phyloP scores from a whole-genome alignment of 2,888 invertebrate species.

The Mythimna pallens region DNA sequence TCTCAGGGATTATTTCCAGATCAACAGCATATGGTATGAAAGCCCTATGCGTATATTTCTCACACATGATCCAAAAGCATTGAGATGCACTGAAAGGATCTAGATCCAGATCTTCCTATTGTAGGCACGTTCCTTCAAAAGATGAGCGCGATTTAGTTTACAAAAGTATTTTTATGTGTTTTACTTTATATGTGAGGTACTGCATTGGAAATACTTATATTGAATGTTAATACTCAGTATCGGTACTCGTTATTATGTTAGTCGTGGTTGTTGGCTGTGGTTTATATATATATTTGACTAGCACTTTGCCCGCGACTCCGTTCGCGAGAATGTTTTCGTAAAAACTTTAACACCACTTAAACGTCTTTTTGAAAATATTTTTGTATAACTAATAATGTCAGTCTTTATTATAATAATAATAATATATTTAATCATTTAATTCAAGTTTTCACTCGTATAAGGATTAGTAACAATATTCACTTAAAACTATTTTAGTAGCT shows the following conservation, averaged over 20 bases:
- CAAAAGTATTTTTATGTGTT: slow-evolving; percentile 30
- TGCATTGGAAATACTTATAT: slow-evolving; percentile 1
- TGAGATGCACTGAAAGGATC: slow-evolving; percentile 41
- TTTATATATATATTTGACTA: too few relatives aligned
- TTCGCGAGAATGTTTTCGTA: too few relatives aligned
- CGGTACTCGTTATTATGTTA: not conserved
- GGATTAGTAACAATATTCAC: too few relatives aligned
- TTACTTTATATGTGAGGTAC: not conserved
- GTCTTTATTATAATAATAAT: too few relatives aligned
- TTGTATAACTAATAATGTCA: too few relatives aligned
- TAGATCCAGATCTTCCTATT: slow-evolving; percentile 41
- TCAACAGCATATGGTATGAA: not conserved
- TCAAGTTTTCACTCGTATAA: too few relatives aligned
- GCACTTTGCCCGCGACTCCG: too few relatives aligned
- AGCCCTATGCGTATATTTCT: slow-evolving; percentile 8
- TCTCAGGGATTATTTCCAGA: slow-evolving; percentile 28
- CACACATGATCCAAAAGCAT: slow-evolving; percentile 32
- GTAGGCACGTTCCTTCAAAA: slow-evolving; percentile 48
- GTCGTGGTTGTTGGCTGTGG: too few relatives aligned
- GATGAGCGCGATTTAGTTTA: slow-evolving; percentile 45
- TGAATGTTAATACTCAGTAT: not conserved
- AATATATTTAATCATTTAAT: too few relatives aligned
- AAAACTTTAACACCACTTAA: too few relatives aligned
- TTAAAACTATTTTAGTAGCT: too few relatives aligned
- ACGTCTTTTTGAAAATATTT: too few relatives aligned